phyloP scores from a whole-genome alignment of 2,888 invertebrate genomes.

The Thymelicus lineola region DNA sequence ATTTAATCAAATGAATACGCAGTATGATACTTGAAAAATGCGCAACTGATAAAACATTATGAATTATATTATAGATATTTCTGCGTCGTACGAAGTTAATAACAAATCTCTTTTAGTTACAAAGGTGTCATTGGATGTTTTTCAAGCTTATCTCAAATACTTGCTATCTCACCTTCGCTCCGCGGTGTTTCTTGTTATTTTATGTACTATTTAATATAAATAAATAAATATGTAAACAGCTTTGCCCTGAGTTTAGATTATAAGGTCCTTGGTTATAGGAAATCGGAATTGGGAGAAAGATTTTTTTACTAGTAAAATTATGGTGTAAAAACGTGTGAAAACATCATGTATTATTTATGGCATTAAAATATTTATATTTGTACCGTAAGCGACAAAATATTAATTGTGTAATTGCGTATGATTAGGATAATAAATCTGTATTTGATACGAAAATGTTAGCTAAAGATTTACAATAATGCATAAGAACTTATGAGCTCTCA shows the following conservation, averaged over 20 bases:
- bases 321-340: too few species aligned
- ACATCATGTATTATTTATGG: too few species aligned
- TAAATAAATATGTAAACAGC: slow-evolving; percentile 13
- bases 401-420: too few species aligned
- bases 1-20: background rate
- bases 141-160: slow-evolving; percentile 6
- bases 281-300: background rate
- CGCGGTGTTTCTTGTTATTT: slow-evolving; percentile 6
- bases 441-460: too few species aligned
- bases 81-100: background rate
- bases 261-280: background rate
- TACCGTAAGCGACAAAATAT: too few species aligned
- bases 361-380: too few species aligned
- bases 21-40: too few species aligned
- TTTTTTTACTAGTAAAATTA: too few species aligned
- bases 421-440: too few species aligned
- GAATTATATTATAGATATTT: background rate
- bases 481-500: background rate
- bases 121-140: slow-evolving; percentile 29
- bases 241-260: slow-evolving; percentile 13
- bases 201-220: background rate
- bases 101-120: background rate
- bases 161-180: slow-evolving; percentile 23
- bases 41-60: too few species aligned
- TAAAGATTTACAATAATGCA: too few species aligned